Evolutionary conservation across 2,888 invertebrate genomes (phyloP).

Genomic region (Lagria hirta): DNA sequence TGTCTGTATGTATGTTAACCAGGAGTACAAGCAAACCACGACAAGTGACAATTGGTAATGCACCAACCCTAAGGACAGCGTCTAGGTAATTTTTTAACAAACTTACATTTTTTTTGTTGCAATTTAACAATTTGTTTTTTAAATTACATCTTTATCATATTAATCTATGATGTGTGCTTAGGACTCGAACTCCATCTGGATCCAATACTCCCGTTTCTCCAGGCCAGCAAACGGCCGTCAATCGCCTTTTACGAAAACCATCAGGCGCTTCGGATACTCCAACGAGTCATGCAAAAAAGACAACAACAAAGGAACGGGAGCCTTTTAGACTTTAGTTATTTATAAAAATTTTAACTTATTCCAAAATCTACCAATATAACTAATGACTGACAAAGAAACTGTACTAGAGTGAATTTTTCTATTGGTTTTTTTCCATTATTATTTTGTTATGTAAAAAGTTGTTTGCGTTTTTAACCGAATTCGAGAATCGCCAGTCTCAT

Average conservation of each 20-base stretch:
- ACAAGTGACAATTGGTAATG: slow-evolving; percentile 52
- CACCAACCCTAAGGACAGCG: slow-evolving; percentile 53
- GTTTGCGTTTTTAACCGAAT: slow-evolving; percentile 19
- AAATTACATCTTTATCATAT: neutral
- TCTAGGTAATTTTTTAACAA: slow-evolving; percentile 53
- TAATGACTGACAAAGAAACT: slow-evolving; percentile 48
- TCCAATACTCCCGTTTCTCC: slow-evolving; percentile 72
- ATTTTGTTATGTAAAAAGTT: slow-evolving; percentile 50
- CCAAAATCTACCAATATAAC: slow-evolving; percentile 39
- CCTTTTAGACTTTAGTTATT: slow-evolving; percentile 70
- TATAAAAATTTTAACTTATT: slow-evolving; percentile 40
- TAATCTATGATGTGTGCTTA: slow-evolving; percentile 42
- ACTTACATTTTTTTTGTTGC: slow-evolving; percentile 21
- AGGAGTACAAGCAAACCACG: slow-evolving; percentile 53
- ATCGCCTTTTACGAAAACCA: slow-evolving; percentile 65
- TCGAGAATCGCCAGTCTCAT: slow-evolving; percentile 46
- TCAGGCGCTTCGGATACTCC: slow-evolving; percentile 70
- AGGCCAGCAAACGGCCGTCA: slow-evolving; percentile 63
- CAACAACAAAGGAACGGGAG: slow-evolving; percentile 59
- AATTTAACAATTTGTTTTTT: slow-evolving; percentile 1
- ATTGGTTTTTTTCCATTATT: too few relatives aligned
- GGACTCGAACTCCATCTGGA: slow-evolving; percentile 76
- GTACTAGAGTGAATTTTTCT: too few relatives aligned
- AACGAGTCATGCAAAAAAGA: slow-evolving; percentile 55
- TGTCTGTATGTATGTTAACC: slow-evolving; percentile 47